A percentile compares a stretch with the other conserved stretches of the same genome.
Conservation (phyloP, 2,797 vertebrate genomes). For the Notolabrus celidotus region DNA sequence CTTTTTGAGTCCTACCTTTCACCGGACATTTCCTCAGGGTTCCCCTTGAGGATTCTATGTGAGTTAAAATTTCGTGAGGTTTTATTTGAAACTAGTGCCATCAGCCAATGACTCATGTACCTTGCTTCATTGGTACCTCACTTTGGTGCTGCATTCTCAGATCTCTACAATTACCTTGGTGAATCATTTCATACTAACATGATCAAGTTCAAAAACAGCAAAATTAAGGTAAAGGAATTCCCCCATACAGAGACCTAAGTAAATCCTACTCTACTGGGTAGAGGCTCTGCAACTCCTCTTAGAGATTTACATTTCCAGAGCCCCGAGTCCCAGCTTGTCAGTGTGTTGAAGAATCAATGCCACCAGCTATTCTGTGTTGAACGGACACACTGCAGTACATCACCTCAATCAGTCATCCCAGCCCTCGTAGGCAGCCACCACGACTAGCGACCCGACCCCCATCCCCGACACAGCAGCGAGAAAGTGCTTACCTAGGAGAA, state of each 20-base stretch:
- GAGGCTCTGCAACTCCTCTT: constrained; percentile 16
- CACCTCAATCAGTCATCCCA: constrained; percentile 85
- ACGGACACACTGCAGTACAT: constrained; percentile 80
- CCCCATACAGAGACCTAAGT: constrained; percentile 22
- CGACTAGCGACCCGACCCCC: constrained; percentile 73
- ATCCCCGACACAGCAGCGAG: constrained; percentile 67
- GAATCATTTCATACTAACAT: constrained; percentile 2
- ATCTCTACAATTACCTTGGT: constrained; percentile 8
- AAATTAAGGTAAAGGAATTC: constrained; percentile 15
- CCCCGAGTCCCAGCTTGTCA: constrained; percentile 47
- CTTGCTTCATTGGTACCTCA: not conserved
- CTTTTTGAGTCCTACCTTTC: too few species aligned
- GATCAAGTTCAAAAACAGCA: not conserved
- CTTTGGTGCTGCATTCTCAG: not conserved
- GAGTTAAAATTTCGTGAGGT: not conserved
- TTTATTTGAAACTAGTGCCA: constrained; percentile 26
- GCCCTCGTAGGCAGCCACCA: constrained; percentile 74
- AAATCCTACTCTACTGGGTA: too few species aligned
- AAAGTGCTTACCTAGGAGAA: constrained; percentile 89
- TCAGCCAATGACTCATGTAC: constrained; percentile 7
- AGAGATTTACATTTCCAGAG: constrained; percentile 46
- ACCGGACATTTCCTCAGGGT: too few species aligned
- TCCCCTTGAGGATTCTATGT: too few species aligned
- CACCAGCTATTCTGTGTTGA: constrained; percentile 74
- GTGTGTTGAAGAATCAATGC: constrained; percentile 67